phyloP scores from a whole-genome alignment of 2,113 vertebrate species.

The Raja brachyura region DNA sequence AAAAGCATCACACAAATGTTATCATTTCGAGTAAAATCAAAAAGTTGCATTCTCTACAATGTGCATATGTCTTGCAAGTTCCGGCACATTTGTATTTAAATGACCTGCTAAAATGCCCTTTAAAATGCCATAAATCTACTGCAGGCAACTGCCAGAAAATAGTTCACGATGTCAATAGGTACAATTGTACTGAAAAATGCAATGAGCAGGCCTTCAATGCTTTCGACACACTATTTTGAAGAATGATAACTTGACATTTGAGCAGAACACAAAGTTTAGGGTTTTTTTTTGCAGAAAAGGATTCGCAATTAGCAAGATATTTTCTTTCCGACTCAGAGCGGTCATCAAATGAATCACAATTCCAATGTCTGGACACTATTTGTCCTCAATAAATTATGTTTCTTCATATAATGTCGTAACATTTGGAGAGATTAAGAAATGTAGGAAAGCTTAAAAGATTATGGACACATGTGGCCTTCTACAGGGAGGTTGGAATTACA shows the following conservation, averaged over 20 bases:
- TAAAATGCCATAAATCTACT: background rate
- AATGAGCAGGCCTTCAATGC: background rate
- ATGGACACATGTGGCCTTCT: background rate
- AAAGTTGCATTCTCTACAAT: background rate
- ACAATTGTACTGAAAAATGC: background rate
- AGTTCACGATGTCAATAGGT: background rate
- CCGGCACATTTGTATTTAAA: background rate
- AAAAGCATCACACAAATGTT: background rate
- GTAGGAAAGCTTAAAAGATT: background rate
- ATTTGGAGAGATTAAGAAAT: background rate
- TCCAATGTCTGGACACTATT: background rate
- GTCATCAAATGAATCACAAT: background rate
- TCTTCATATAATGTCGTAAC: background rate
- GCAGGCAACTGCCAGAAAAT: background rate
- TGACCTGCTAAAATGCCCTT: background rate
- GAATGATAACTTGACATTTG: background rate
- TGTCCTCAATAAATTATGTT: conserved; percentile 26
- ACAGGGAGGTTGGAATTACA: conserved; percentile 11
- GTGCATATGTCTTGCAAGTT: background rate
- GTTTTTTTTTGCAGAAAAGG: background rate
- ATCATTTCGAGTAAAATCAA: background rate
- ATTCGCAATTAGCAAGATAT: background rate
- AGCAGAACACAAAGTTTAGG: background rate
- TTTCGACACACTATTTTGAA: background rate
- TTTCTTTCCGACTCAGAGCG: background rate